Base-by-base conservation (phyloP, 2,797 vertebrate species). In the Galago senegalensis region DNA sequence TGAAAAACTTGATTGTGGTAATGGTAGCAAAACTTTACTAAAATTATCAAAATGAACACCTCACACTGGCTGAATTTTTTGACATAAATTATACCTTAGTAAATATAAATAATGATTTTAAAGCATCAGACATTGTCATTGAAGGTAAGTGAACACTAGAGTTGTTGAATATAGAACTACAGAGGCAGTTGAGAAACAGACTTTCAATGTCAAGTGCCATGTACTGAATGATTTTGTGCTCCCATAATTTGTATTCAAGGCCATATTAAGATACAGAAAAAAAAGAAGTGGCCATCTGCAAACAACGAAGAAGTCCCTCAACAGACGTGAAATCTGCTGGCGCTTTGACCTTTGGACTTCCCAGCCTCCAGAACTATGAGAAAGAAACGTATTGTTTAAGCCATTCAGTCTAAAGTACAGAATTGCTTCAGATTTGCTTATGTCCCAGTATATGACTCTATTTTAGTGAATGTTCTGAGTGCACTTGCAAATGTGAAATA, bases 401-500 rank as follows among this genome's bases (percentile, higher is more conserved):
- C 27, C 58, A 40, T 37, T 17, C 27, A 11, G 34, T 81, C 25
- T 46, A 75, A 18, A 43, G 40, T 75, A 27, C 73, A 31, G 93
- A 94, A 88, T 49, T 27, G 76, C n/a, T 77, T 85, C 46, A 80
- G 10, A 85, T 85, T 89, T 92, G 3, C 37, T 70, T 85, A 73
- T 89, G 17, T 67, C 21, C 12, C 23, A 43, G 75, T 29, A 88
- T 63, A 46, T 27, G 14, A 5, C 18, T 96, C 14, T 77, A 20
- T 79, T 87, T 89, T 86, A 69, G 1, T 46, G 88, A 96, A 75
- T 25, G 5, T 63, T 61, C 23, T 82, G 86, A 56, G 40, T 84
- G 9, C 17, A 72, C 23, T 94, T 87, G 13, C 89, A 94, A 94
- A 69, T 89, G 49, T 80, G n/a, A 85, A 94, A 93, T 56, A 5